phyloP scores from a whole-genome alignment of 2,797 vertebrate genomes.

The Tadarida brasiliensis region DNA sequence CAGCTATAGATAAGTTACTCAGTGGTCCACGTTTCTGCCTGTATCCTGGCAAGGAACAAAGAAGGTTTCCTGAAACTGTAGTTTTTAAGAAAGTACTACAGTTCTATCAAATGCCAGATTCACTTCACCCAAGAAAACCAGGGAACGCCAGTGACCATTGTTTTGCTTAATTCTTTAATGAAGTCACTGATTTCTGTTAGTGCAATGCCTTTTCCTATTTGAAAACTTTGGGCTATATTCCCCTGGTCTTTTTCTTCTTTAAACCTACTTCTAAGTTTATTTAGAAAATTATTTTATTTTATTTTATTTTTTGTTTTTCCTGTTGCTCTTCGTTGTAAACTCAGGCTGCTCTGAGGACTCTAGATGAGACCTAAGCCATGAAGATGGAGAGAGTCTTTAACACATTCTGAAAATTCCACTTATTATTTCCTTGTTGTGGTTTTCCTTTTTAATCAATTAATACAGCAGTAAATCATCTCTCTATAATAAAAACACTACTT shows the following conservation, averaged over 20 bases:
- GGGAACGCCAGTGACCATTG: neutral
- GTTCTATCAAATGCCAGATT: neutral
- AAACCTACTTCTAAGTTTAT: neutral
- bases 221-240: neutral
- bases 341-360: neutral
- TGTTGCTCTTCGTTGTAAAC: neutral
- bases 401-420: neutral
- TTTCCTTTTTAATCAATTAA: slow-evolving; percentile 10
- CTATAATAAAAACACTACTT: neutral
- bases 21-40: neutral
- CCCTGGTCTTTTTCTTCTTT: neutral
- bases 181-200: neutral
- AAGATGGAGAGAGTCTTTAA: neutral
- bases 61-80: neutral
- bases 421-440: neutral
- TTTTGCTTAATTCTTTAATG: neutral
- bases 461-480: neutral
- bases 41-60: neutral
- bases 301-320: neutral
- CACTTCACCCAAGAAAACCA: neutral
- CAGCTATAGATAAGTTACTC: neutral
- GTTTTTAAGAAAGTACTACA: neutral
- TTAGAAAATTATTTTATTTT: neutral
- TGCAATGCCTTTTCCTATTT: neutral
- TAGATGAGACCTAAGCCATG: neutral